phyloP scores from a whole-genome alignment of 30 jellyfish, hydroid and myxozoan genomes.

The Chrysaora quinquecirrha region DNA sequence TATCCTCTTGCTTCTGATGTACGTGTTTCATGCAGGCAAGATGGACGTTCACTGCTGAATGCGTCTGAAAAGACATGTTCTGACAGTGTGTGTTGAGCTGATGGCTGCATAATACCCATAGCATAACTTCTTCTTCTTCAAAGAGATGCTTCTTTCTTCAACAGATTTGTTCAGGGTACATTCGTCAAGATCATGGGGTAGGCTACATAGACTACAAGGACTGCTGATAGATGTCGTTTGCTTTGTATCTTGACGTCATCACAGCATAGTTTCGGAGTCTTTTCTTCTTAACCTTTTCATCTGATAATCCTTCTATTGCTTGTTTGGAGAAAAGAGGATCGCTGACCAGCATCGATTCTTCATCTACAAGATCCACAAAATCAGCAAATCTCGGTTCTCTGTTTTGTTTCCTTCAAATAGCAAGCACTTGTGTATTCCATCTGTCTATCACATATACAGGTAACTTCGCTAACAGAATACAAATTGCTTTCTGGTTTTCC shows the following conservation, averaged over 20 bases:
- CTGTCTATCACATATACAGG: constrained; percentile 8
- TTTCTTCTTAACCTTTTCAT: background rate
- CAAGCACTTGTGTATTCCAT: constrained; percentile 20
- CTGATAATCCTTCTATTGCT: constrained; percentile 2
- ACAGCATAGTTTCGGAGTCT: background rate
- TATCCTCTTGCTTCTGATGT: background rate
- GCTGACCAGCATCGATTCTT: constrained; percentile 12
- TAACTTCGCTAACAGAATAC: background rate
- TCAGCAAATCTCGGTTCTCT: constrained; percentile 10
- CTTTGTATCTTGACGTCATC: background rate
- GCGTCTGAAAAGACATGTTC: constrained; percentile 16
- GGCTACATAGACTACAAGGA: constrained; percentile 6
- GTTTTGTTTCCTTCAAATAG: background rate
- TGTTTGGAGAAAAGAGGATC: constrained; percentile 1
- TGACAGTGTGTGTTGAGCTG: constrained; percentile 21
- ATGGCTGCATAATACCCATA: constrained; percentile 6
- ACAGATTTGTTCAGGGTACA: constrained; percentile 6
- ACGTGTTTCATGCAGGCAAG: constrained; percentile 50
- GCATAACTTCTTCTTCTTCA: constrained; percentile 7
- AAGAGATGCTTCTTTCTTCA: background rate
- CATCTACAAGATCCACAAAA: constrained; percentile 1
- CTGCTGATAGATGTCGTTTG: background rate
- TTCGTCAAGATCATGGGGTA: constrained; percentile 30
- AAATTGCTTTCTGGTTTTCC: constrained; percentile 6
- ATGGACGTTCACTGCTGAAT: constrained; percentile 26